Conservation (phyloP, 2,888 invertebrate species). For the Toxonevra muliebris region DNA sequence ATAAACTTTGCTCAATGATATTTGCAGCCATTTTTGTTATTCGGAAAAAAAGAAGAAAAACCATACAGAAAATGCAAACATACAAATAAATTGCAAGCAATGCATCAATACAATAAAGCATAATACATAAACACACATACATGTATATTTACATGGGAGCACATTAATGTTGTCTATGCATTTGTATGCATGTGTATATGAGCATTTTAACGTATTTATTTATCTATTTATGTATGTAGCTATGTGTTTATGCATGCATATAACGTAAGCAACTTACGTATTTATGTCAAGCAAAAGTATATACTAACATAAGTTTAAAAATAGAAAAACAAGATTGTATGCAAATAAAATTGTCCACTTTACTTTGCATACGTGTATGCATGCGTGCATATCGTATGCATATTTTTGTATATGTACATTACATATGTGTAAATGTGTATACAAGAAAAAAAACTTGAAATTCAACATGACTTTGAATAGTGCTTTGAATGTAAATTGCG, state of each 20-base stretch:
- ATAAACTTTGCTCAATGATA: constrained; percentile 51
- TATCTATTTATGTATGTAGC: not conserved
- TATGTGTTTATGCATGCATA: constrained; percentile 4
- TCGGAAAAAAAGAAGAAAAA: constrained; percentile 8
- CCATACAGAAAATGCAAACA: constrained; percentile 31
- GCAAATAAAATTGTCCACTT: constrained; percentile 24
- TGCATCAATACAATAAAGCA: constrained; percentile 49
- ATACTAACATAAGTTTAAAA: not conserved
- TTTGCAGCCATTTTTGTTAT: constrained; percentile 50
- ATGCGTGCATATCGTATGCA: constrained; percentile 11
- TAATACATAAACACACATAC: not conserved
- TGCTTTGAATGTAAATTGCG: constrained; percentile 15
- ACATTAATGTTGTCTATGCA: too few relatives aligned
- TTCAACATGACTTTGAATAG: constrained; percentile 18
- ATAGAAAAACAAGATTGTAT: constrained; percentile 15
- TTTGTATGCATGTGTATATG: not conserved
- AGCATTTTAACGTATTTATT: not conserved
- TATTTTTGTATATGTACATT: constrained; percentile 5
- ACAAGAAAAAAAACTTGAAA: constrained; percentile 8
- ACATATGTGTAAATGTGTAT: not conserved
- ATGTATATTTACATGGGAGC: too few relatives aligned
- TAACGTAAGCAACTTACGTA: not conserved
- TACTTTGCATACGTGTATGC: constrained; percentile 4
- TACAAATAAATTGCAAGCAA: constrained; percentile 57
- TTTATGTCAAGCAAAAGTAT: constrained; percentile 2